These are phyloP conservation scores for Potamilus streckersoni DNA, from an alignment of 1,140 invertebrate species.

Conservation along the genomic window DNA sequence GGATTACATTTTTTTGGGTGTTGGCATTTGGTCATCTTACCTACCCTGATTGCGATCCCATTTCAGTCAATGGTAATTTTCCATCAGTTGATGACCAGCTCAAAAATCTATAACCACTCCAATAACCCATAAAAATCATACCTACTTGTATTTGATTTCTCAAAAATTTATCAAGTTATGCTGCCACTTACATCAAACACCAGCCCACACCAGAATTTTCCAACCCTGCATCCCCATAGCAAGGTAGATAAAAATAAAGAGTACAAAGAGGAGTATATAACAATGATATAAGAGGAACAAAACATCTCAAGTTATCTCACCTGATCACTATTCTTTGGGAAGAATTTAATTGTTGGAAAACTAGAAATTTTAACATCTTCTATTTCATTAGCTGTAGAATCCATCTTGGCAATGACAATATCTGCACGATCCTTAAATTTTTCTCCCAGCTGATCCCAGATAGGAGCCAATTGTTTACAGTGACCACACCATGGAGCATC, in stretches of 20 bases:
- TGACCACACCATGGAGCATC: conserved; percentile 96
- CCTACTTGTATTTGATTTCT: not conserved
- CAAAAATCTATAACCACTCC: too few species aligned
- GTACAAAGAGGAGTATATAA: not conserved
- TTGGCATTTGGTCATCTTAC: too few species aligned
- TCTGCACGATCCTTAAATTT: conserved; percentile 86
- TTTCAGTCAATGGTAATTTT: too few species aligned
- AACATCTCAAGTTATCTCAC: conserved; percentile 68
- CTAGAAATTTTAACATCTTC: conserved; percentile 87
- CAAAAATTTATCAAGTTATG: not conserved
- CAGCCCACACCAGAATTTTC: not conserved
- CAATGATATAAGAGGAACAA: not conserved
- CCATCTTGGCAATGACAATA: conserved; percentile 98
- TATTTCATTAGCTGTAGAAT: conserved; percentile 96
- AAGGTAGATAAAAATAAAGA: not conserved
- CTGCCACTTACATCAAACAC: not conserved
- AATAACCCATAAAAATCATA: too few species aligned
- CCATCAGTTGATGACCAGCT: too few species aligned
- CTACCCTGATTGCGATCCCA: too few species aligned
- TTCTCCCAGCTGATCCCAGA: conserved; percentile 91
- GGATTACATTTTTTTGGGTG: too few species aligned
- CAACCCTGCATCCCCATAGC: not conserved
- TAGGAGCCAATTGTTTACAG: conserved; percentile 96
- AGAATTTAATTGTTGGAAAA: conserved; percentile 98
- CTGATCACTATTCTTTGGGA: conserved; percentile 92